These are phyloP conservation scores for Homarus gammarus DNA, from an alignment of 2,888 invertebrate genomes.

Conservation along the genomic window DNA sequence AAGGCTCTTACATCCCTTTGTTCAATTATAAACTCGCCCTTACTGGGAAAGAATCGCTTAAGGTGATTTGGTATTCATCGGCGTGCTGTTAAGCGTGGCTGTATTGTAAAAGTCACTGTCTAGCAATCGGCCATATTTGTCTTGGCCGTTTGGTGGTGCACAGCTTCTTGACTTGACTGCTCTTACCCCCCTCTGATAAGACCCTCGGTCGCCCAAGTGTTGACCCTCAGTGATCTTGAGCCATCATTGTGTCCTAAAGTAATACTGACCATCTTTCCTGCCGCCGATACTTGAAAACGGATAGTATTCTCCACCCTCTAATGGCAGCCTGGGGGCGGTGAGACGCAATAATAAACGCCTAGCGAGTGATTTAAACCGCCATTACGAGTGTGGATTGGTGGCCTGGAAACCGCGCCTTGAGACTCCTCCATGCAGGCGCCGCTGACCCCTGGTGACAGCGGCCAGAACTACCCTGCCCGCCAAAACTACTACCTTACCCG, in stretches of 20 bases:
- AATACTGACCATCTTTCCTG: neutral
- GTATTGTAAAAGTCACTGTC: constrained; percentile 66
- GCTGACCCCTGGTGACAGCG: constrained; percentile 58
- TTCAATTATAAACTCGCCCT: constrained; percentile 67
- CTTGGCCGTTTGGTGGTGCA: constrained; percentile 61
- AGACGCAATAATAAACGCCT: constrained; percentile 16
- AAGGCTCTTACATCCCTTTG: constrained; percentile 55
- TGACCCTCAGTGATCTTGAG: constrained; percentile 24
- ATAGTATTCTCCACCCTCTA: neutral
- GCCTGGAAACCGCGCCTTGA: neutral
- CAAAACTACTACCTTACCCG: constrained; percentile 12
- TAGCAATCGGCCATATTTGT: constrained; percentile 68
- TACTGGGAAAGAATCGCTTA: constrained; percentile 63
- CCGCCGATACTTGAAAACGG: neutral
- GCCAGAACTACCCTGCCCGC: constrained; percentile 33
- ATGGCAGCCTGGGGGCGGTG: constrained; percentile 40
- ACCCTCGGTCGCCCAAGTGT: neutral
- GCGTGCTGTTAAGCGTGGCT: constrained; percentile 59
- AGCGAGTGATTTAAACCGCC: constrained; percentile 52
- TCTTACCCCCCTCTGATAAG: neutral
- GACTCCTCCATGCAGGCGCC: constrained; percentile 17
- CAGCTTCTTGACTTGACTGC: constrained; percentile 10
- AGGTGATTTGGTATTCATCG: constrained; percentile 71
- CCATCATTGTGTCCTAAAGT: constrained; percentile 11
- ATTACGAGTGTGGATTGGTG: constrained; percentile 47